Evolutionary conservation across 2,113 vertebrate genomes (phyloP).

Genomic region (Heliornis fulica): DNA sequence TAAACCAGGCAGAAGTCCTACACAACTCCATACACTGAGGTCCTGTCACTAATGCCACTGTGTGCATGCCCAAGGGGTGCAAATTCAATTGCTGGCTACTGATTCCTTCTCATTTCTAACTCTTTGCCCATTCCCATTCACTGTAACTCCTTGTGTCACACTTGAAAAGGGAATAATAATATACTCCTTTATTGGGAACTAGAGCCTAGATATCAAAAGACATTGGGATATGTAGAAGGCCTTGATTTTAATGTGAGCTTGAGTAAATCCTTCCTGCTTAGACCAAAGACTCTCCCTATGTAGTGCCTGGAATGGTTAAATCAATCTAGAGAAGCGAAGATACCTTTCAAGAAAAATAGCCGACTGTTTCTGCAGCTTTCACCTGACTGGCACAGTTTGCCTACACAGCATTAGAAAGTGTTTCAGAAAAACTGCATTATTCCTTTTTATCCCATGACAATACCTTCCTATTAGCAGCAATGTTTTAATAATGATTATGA

Average conservation of each 20-base stretch:
- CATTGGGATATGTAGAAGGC: background rate
- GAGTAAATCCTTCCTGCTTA: background rate
- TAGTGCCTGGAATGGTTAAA: background rate
- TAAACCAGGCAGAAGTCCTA: background rate
- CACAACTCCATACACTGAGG: background rate
- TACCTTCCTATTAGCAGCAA: background rate
- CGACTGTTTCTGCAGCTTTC: background rate
- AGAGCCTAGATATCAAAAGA: background rate
- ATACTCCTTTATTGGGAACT: background rate
- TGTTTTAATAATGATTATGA: background rate
- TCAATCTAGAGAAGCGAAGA: background rate
- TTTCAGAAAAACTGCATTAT: background rate
- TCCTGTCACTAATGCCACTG: background rate
- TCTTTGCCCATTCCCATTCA: background rate
- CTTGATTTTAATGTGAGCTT: background rate
- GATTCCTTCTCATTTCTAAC: background rate
- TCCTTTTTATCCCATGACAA: background rate
- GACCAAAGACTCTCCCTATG: background rate
- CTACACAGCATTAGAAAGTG: background rate
- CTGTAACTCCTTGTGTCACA: background rate
- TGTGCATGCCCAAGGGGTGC: background rate
- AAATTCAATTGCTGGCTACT: background rate
- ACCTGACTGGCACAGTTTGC: background rate
- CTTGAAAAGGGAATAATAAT: background rate
- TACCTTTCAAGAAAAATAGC: background rate